Base-by-base conservation (phyloP, 2,888 invertebrate species). In the Spodoptera exigua region DNA sequence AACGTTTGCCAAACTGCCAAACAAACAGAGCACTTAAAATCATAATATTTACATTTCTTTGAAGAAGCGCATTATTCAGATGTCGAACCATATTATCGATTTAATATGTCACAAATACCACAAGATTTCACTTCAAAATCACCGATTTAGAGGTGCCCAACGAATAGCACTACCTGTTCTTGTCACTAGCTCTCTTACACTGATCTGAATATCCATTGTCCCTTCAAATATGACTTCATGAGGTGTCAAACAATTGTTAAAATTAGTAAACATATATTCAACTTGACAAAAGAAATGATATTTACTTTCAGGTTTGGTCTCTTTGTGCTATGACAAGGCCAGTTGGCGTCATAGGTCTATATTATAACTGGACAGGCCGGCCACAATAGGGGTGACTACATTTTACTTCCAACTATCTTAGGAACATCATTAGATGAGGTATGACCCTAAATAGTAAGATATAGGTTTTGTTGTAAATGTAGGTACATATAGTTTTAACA, bases 11-110 rank as follows among this genome's bases (percentile, higher is more conserved):
- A 46, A 41, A 64, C 13, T 9, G 37, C 37, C 27, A 34, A 44
- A 3, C 35, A 18, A n/a, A 18, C 34, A 52, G 39, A 65, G 3
- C 17, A 40, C 12, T 27, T 21, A 21, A 21, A 27, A 17, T n/a
- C 66, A 41, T 37, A 67, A 65, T 53, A 61, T 69, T 66, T 70
- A 66, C 46, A 40, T 48, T 40, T 49, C 41, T 51, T 13, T 9
- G 41, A 44, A 70, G 37, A 21, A 69, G 52, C n/a, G 12, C 32
- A 40, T 36, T 27, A 16, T 62, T 34, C 45, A 34, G 2, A 27
- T 53, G 44, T 44, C 7, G 11, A 18, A 68, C 47, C n/a, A 47
- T 59, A 40, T 44, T 45, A 13, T 9, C 18, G 32, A 35, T 1
- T 48, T 10, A 11, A 34, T 39, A 39, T 52, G 21, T 13, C 27